Percentiles rank a stretch among this genome's conserved stretches.
Evolutionary conservation across 2,113 vertebrate genomes (phyloP).

Genomic region (Chiloscyllium plagiosum): DNA sequence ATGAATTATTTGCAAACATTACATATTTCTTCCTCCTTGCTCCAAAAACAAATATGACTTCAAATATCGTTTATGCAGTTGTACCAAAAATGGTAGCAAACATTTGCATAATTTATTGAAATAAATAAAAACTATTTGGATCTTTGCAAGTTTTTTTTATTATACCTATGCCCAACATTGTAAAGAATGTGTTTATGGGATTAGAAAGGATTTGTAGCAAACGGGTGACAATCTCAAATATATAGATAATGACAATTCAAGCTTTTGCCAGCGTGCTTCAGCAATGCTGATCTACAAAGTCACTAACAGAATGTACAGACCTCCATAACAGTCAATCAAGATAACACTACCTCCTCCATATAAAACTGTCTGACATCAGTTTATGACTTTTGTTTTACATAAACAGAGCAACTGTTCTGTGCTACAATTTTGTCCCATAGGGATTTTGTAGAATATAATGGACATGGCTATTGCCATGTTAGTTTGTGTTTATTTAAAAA

Average conservation of each 20-base stretch:
- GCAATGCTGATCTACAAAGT: slow-evolving; percentile 14
- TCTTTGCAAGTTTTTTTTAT: slow-evolving; percentile 13
- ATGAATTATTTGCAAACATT: slow-evolving; percentile 11
- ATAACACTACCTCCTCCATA: neutral
- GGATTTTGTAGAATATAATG: slow-evolving; percentile 18
- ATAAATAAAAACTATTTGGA: slow-evolving; percentile 27
- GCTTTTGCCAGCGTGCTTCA: neutral
- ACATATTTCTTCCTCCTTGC: neutral
- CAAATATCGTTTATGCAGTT: neutral
- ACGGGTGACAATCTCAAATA: slow-evolving; percentile 30
- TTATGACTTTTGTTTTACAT: slow-evolving; percentile 18
- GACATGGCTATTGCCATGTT: slow-evolving; percentile 30
- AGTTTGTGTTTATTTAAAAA: slow-evolving; percentile 41
- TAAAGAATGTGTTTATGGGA: slow-evolving; percentile 21
- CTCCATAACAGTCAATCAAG: slow-evolving; percentile 14
- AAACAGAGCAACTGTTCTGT: slow-evolving; percentile 34
- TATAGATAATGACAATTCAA: slow-evolving; percentile 31
- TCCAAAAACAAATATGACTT: slow-evolving; percentile 13
- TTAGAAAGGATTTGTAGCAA: slow-evolving; percentile 33
- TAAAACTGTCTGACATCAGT: slow-evolving; percentile 13
- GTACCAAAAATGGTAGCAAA: neutral
- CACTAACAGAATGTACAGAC: slow-evolving; percentile 24
- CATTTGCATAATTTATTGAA: slow-evolving; percentile 17
- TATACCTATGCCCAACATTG: neutral
- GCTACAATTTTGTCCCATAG: slow-evolving; percentile 36